A percentile compares a stretch with the other conserved stretches of the same genome.
These are phyloP conservation scores for Euwallacea fornicatus DNA, from an alignment of 1,140 invertebrate genomes.

Conservation along the genomic window DNA sequence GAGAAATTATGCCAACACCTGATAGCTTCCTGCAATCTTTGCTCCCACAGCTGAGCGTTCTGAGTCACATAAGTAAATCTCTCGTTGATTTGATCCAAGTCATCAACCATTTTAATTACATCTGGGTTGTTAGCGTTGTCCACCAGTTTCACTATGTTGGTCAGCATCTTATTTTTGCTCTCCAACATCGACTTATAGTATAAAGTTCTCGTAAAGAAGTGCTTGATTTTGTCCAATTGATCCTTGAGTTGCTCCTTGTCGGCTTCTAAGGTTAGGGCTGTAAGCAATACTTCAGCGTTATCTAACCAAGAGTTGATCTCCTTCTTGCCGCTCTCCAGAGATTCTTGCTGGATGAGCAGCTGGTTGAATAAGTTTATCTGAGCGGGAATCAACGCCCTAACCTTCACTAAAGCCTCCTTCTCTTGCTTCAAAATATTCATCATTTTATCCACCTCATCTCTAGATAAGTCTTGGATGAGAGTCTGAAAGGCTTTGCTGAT, in stretches of 20 bases:
- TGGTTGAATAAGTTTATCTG: slow-evolving; percentile 81
- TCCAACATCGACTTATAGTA: slow-evolving; percentile 93
- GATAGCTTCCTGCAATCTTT: slow-evolving; percentile 75
- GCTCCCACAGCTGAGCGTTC: slow-evolving; percentile 75
- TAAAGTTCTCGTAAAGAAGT: slow-evolving; percentile 82
- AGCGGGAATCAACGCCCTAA: slow-evolving; percentile 77
- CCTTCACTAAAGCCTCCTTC: slow-evolving; percentile 81
- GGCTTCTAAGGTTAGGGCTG: slow-evolving; percentile 63
- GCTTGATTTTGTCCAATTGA: slow-evolving; percentile 80
- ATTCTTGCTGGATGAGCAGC: slow-evolving; percentile 86
- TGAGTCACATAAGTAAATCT: slow-evolving; percentile 76
- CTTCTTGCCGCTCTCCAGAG: slow-evolving; percentile 80
- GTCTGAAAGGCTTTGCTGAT: slow-evolving; percentile 88
- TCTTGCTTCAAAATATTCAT: slow-evolving; percentile 88
- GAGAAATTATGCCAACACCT: slow-evolving; percentile 85
- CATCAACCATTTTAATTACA: slow-evolving; percentile 67
- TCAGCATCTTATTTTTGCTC: slow-evolving; percentile 92
- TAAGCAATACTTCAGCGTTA: slow-evolving; percentile 75
- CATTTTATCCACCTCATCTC: slow-evolving; percentile 88
- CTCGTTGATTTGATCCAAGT: slow-evolving; percentile 80
- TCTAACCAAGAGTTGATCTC: slow-evolving; percentile 86
- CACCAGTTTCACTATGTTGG: slow-evolving; percentile 79
- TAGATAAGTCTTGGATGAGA: slow-evolving; percentile 84
- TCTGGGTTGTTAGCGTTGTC: slow-evolving; percentile 73
- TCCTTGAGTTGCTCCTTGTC: slow-evolving; percentile 73